phyloP scores from a whole-genome alignment of 2,113 vertebrate species.

The Synodontis membranacea region DNA sequence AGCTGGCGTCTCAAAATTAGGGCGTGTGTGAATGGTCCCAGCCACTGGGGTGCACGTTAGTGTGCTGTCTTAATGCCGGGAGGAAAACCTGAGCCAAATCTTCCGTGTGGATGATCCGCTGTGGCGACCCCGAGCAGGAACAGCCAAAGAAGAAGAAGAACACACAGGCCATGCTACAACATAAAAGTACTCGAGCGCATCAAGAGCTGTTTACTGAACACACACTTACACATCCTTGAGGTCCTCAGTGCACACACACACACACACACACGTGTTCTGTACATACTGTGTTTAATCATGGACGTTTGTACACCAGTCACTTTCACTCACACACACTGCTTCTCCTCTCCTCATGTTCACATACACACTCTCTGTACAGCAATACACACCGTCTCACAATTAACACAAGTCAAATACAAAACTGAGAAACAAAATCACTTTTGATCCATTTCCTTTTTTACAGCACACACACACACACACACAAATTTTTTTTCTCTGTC shows the following conservation, averaged over 20 bases:
- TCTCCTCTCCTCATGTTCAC: neutral
- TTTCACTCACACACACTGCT: neutral
- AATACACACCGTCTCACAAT: constrained; percentile 64
- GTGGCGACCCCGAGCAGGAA: too few relatives aligned
- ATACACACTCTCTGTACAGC: constrained; percentile 64
- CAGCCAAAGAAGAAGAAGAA: too few relatives aligned
- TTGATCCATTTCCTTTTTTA: constrained; percentile 51
- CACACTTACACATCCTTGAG: neutral
- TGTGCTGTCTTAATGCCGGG: too few relatives aligned
- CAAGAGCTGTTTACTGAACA: neutral
- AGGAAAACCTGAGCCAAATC: too few relatives aligned
- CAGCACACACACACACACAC: neutral
- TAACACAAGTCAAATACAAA: constrained; percentile 60
- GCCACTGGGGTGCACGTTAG: too few relatives aligned
- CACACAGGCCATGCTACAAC: too few relatives aligned
- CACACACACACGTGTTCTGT: neutral
- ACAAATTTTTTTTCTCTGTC: neutral
- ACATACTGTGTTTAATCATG: constrained; percentile 32
- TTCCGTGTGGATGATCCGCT: too few relatives aligned
- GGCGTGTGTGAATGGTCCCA: too few relatives aligned
- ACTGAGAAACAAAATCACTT: constrained; percentile 60
- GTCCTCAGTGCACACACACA: neutral
- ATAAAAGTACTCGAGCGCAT: too few relatives aligned
- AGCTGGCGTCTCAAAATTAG: too few relatives aligned
- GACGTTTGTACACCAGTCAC: constrained; percentile 21